Evolutionary conservation across 2,797 vertebrate genomes (phyloP).

Genomic region (Cossypha dichroa): DNA sequence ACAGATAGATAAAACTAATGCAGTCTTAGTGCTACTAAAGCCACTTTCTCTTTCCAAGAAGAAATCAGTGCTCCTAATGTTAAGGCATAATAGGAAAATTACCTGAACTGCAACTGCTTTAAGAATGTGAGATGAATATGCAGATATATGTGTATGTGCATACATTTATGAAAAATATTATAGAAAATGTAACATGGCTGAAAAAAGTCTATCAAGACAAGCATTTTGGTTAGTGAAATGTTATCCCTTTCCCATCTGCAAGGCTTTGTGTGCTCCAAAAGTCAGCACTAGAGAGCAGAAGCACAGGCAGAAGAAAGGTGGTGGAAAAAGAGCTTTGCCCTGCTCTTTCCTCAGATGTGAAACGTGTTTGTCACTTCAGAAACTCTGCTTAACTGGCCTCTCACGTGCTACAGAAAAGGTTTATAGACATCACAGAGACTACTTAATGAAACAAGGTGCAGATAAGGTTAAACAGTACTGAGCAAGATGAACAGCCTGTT

Average conservation of each 20-base stretch:
- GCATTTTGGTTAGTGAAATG: not conserved
- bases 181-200: not conserved
- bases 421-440: not conserved
- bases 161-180: not conserved
- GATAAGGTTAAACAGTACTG: not conserved
- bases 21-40: not conserved
- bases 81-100: not conserved
- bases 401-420: not conserved
- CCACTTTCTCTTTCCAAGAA: not conserved
- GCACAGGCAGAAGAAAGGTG: rapidly evolving
- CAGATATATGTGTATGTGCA: not conserved
- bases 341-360: not conserved
- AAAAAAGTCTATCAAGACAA: not conserved
- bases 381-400: not conserved
- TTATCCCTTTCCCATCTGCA: not conserved
- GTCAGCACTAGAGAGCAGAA: not conserved
- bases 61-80: not conserved
- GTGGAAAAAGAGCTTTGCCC: not conserved
- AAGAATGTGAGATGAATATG: not conserved
- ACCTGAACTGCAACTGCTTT: not conserved
- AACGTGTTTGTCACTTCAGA: not conserved
- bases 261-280: not conserved
- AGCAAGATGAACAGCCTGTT: not conserved
- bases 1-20: not conserved
- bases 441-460: not conserved